These are phyloP conservation scores for Anorthoa munda DNA, from an alignment of 2,888 invertebrate species.

Conservation along the genomic window DNA sequence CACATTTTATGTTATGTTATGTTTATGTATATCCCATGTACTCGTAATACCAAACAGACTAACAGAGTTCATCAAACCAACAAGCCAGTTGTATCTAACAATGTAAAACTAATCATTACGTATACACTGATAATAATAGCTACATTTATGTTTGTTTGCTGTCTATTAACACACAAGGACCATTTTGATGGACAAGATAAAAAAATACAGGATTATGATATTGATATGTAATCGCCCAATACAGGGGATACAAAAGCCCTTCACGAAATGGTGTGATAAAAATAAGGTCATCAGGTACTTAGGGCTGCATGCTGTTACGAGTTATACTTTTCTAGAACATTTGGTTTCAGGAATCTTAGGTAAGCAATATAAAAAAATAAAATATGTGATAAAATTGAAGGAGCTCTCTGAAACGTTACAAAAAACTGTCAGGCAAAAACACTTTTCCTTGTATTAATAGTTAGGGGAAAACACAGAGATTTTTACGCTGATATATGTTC, in stretches of 20 bases:
- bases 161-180: conserved; percentile 13
- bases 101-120: background rate
- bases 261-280: conserved; percentile 18
- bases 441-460: too few relatives aligned
- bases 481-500: too few relatives aligned
- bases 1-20: too few relatives aligned
- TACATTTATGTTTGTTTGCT: background rate
- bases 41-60: too few relatives aligned
- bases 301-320: background rate
- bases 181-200: conserved; percentile 27
- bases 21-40: too few relatives aligned
- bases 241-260: background rate
- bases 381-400: too few relatives aligned
- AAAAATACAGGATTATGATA: conserved; percentile 22
- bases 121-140: background rate
- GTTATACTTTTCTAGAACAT: background rate
- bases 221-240: conserved; percentile 15
- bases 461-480: too few relatives aligned
- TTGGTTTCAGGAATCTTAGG: too few relatives aligned
- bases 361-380: too few relatives aligned
- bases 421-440: too few relatives aligned
- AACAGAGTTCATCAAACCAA: too few relatives aligned
- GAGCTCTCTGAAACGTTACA: too few relatives aligned
- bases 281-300: background rate
- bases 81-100: background rate